phyloP scores from a whole-genome alignment of 2,888 invertebrate species.

The Timema cristinae region DNA sequence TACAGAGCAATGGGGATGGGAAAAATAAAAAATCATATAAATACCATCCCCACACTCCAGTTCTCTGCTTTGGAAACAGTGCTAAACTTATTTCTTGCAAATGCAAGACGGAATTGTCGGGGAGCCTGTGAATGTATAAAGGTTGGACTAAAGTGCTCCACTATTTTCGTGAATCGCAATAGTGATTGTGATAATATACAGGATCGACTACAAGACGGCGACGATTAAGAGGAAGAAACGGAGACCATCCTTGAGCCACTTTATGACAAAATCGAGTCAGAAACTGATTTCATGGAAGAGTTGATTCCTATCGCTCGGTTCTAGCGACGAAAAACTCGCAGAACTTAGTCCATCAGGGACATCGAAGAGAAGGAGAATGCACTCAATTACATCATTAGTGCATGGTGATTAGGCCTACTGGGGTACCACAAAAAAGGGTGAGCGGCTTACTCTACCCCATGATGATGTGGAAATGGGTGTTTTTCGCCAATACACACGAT shows the following conservation, averaged over 20 bases:
- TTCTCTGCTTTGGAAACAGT: conserved; percentile 15
- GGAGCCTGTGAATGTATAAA: conserved; percentile 25
- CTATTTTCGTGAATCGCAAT: conserved; percentile 26
- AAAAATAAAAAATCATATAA: conserved; percentile 28
- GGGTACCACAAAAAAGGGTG: conserved; percentile 41
- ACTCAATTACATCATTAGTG: conserved; percentile 23
- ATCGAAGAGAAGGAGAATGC: conserved; percentile 24
- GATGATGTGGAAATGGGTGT: conserved; percentile 19
- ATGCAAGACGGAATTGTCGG: conserved; percentile 10
- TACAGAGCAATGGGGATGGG: conserved; percentile 28
- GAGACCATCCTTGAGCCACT: conserved; percentile 32
- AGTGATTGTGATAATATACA: conserved; percentile 33
- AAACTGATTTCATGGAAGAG: no score
- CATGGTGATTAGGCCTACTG: conserved; percentile 40
- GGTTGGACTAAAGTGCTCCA: conserved; percentile 22
- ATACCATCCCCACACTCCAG: conserved; percentile 25
- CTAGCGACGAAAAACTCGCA: conserved; percentile 28
- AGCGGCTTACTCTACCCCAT: conserved; percentile 36
- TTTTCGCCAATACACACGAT: background rate
- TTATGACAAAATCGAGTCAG: conserved; percentile 32
- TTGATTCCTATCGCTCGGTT: no score
- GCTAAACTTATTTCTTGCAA: conserved; percentile 24
- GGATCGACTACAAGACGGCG: conserved; percentile 32
- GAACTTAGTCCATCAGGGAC: conserved; percentile 27
- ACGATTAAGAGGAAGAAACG: conserved; percentile 37